These are phyloP conservation scores for Hoplias malabaricus DNA, from an alignment of 2,113 vertebrate species.

Conservation along the genomic window DNA sequence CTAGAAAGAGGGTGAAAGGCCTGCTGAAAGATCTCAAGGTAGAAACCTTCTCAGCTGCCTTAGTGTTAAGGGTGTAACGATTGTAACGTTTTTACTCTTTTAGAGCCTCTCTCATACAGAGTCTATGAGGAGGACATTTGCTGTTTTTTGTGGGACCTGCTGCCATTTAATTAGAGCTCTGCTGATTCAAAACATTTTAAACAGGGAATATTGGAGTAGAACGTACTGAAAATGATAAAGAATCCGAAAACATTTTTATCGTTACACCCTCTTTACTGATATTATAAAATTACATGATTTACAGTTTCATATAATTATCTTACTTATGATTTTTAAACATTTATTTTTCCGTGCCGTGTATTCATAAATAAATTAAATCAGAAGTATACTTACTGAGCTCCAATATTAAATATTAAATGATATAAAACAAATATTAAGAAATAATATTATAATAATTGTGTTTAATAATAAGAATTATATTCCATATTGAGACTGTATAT, in stretches of 20 bases:
- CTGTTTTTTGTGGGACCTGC: no score
- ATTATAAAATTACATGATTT: not conserved
- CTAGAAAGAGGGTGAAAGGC: slow-evolving; percentile 53
- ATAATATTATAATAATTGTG: slow-evolving; percentile 1
- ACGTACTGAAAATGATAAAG: no score
- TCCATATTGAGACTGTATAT: slow-evolving; percentile 37
- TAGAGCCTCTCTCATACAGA: not conserved
- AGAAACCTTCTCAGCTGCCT: not conserved
- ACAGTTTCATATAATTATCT: not conserved
- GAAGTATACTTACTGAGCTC: not conserved
- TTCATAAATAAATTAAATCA: not conserved
- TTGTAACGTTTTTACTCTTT: not conserved
- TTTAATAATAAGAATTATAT: slow-evolving; percentile 1
- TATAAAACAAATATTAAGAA: not conserved
- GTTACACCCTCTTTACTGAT: no score
- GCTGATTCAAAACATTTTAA: no score
- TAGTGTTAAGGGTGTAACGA: not conserved
- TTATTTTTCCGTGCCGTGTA: not conserved
- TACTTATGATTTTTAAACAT: no score
- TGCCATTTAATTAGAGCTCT: no score
- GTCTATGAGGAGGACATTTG: no score
- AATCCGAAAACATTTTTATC: no score
- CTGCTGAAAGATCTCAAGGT: not conserved
- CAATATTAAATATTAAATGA: not conserved
- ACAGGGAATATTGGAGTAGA: no score